Base-by-base conservation (phyloP, 2,797 vertebrate species). In the Takifugu ocellatus region DNA sequence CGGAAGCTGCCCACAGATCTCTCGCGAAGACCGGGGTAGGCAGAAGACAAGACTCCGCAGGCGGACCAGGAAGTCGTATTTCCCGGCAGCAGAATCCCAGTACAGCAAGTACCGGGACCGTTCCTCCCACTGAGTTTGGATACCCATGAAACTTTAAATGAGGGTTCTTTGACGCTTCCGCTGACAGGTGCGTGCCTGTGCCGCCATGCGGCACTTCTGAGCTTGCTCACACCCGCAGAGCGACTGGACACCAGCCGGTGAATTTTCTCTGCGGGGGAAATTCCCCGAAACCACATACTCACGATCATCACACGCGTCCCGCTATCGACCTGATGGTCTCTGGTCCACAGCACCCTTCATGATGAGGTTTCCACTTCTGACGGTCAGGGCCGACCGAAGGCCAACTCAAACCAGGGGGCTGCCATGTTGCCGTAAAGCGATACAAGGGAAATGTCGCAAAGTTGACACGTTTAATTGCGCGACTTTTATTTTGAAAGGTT, bases 381-480 rank as follows among this genome's bases (percentile, higher is more conserved):
- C 25, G 7, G 49, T 72, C 61, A 67, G 49, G 54, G 33, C 47
- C 49, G 27, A 59, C 36, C 0, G 25, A 9, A 6, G 21, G 31
- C 1, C 55, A 49, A 54, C 21, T 11, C 29, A 0, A 49, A 14
- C 7, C 59, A 59, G 86, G 54, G 26, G 64, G 89, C 79, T 61
- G 83, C 87, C 87, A 89, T 89, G 53, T 69, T 91, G 85, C 88
- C 90, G 88, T 84, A 88, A 89, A 88, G 16, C 1, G 76, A 68
- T 6, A 2, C 54, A 1, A 6, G 3, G 8, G 0, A 0, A 15
- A 1, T 36, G 84, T 83, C 84, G 84, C 56, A 77, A 82, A 84
- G 11, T 1, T 15, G 36, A 25, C 4, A 14, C 15, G 36, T 33
- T 33, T 9, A 33, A 33, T 33, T 33, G 31, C 31, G 31, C 5